These are phyloP conservation scores for Sebastes schlegelii DNA, from an alignment of 2,113 vertebrate species.

Conservation along the genomic window DNA sequence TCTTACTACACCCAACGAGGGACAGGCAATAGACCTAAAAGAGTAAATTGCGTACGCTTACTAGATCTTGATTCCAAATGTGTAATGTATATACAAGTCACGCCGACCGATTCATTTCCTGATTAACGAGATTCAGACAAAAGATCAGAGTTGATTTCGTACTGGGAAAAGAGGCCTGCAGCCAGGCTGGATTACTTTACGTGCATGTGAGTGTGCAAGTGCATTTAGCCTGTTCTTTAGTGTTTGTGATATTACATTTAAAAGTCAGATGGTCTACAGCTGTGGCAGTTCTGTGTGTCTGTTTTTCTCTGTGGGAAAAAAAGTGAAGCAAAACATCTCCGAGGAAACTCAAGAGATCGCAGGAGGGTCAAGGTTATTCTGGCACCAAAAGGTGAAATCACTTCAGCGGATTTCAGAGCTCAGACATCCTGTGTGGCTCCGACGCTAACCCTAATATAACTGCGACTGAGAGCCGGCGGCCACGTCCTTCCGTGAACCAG, in stretches of 20 bases:
- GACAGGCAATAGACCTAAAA: constrained; percentile 58
- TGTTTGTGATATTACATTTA: constrained; percentile 31
- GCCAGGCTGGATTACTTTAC: constrained; percentile 13
- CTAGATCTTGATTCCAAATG: constrained; percentile 57
- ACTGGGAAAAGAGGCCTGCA: constrained; percentile 37
- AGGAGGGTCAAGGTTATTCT: constrained; percentile 48
- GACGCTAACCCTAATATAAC: constrained; percentile 21
- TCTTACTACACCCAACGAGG: constrained; percentile 43
- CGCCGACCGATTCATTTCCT: constrained; percentile 56
- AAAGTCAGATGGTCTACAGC: constrained; percentile 48
- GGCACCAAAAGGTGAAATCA: constrained; percentile 52
- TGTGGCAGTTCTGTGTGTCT: constrained; percentile 15
- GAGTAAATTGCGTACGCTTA: constrained; percentile 61
- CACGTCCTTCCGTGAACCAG: constrained; percentile 41
- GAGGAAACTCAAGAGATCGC: constrained; percentile 23
- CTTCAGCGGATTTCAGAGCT: constrained; percentile 30
- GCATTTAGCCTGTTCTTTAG: constrained; percentile 1
- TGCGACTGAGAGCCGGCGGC: constrained; percentile 8
- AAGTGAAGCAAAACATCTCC: constrained; percentile 17
- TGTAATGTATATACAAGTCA: constrained; percentile 62
- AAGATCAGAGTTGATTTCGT: constrained; percentile 52
- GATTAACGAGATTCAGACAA: constrained; percentile 60
- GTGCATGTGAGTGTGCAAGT: not conserved
- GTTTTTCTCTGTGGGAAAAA: constrained; percentile 3
- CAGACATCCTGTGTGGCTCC: constrained; percentile 43